Evolutionary conservation across 2,797 vertebrate species (phyloP).

Genomic region (Sebastes vulpes): DNA sequence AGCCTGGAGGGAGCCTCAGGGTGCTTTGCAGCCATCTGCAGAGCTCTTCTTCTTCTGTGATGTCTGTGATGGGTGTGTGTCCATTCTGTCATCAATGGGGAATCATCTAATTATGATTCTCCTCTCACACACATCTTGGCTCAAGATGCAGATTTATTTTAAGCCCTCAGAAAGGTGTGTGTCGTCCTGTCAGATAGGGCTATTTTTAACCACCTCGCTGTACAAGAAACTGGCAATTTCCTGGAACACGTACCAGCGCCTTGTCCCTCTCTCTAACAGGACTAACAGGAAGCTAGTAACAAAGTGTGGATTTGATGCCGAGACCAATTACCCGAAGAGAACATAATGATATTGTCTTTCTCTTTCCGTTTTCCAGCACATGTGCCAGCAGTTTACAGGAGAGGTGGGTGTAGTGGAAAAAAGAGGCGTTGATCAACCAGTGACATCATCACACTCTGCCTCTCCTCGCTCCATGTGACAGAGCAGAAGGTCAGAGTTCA

Average conservation of each 20-base stretch:
- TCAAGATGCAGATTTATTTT: conserved; percentile 31
- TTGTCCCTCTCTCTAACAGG: background rate
- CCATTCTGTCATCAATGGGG: background rate
- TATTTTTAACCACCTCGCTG: conserved; percentile 36
- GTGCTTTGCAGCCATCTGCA: background rate
- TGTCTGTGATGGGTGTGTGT: background rate
- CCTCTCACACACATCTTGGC: conserved; percentile 1
- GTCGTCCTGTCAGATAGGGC: conserved; percentile 14
- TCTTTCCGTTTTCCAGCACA: conserved; percentile 29
- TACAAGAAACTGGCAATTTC: conserved; percentile 33
- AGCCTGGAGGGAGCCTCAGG: conserved; percentile 6
- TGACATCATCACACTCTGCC: background rate
- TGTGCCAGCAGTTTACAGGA: background rate
- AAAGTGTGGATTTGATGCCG: background rate
- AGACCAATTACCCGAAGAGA: background rate
- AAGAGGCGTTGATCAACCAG: background rate
- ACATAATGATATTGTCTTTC: conserved; percentile 39
- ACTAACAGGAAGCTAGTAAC: conserved; percentile 11
- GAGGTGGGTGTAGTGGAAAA: background rate
- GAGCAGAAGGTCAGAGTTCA: conserved; percentile 43
- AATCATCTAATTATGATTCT: background rate
- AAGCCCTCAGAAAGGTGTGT: conserved; percentile 7
- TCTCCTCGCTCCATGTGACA: background rate
- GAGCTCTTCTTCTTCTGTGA: background rate
- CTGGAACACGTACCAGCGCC: conserved; percentile 26